These are phyloP conservation scores for Betta splendens DNA, from an alignment of 2,797 vertebrate genomes.

Conservation along the genomic window DNA sequence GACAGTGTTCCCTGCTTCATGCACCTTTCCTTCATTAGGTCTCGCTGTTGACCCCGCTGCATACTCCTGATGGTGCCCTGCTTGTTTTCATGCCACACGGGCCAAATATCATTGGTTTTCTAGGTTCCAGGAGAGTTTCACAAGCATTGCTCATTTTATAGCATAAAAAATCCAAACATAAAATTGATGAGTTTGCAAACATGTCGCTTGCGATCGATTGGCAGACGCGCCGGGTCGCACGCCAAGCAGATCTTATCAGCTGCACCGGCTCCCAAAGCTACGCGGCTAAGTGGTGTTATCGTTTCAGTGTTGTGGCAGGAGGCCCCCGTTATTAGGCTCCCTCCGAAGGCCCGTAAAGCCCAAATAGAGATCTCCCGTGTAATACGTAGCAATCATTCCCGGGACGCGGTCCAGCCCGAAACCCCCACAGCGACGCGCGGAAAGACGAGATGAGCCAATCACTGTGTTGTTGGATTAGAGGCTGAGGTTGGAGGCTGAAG, in stretches of 20 bases:
- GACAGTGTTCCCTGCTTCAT: neutral
- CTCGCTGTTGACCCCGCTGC: neutral
- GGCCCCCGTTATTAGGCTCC: neutral
- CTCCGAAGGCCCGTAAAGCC: neutral
- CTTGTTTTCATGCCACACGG: neutral
- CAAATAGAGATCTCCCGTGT: neutral
- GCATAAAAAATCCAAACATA: neutral
- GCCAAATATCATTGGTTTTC: neutral
- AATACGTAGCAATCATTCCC: constrained; percentile 4
- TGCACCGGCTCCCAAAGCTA: neutral
- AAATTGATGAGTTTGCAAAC: neutral
- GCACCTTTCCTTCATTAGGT: neutral
- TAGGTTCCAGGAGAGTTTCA: neutral
- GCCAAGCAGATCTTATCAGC: constrained; percentile 1
- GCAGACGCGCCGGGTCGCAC: no score
- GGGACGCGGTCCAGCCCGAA: neutral
- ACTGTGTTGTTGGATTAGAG: neutral
- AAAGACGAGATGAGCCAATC: neutral
- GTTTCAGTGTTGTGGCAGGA: neutral
- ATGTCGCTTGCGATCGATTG: no score
- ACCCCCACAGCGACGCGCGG: neutral
- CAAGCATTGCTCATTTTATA: neutral
- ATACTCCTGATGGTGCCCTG: neutral
- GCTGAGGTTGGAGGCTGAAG: neutral
- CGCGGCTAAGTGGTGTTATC: neutral